Evolutionary conservation across 2,888 invertebrate species (phyloP), one percentile per base, ranked within the genome.

Genomic region (Agonopterix arenella): DNA sequence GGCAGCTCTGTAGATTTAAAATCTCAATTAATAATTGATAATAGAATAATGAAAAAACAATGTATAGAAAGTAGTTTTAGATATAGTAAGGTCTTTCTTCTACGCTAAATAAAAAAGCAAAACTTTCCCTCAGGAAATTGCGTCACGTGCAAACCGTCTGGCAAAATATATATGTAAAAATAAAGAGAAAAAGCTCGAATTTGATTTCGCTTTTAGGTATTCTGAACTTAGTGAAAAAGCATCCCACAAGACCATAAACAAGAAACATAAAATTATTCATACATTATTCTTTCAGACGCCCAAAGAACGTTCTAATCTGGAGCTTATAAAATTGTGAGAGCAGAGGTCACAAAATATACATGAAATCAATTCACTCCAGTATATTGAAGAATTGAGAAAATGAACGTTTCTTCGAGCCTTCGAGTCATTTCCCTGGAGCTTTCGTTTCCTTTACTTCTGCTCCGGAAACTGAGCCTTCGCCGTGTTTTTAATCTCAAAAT

Each of bases 401-500:
- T 59, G 64, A 60, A 54, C 51, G 49, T 52, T 52, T 53, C 63
- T 62, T 65, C 63, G 58, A n/a, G 18, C 4, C 38, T n/a, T 8
- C 28, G 18, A n/a, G 11, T 68, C 73, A 75, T 80, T 80, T 77
- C 81, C 78, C 77, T 59, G 49, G 66, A 65, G 73, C 60, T 60
- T 69, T 75, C 76, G 71, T 67, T 79, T 77, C 77, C 76, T 71
- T 62, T 65, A 57, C 28, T 28, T 28, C 28, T 28, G 58, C 61
- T 38, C 56, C 66, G 77, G 81, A 80, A 80, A 68, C 66, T 73
- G 69, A 66, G 68, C 68, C 71, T 68, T 68, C 65, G 62, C 59
- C 57, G 64, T 66, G 57, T 69, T 72, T 74, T 75, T 76, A 77
- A 76, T 78, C 75, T 72, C 70, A 68, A 77, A 28, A 79, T 76